Base-by-base conservation (phyloP, 2,888 invertebrate species). In the Pristionchus fissidentatus region DNA sequence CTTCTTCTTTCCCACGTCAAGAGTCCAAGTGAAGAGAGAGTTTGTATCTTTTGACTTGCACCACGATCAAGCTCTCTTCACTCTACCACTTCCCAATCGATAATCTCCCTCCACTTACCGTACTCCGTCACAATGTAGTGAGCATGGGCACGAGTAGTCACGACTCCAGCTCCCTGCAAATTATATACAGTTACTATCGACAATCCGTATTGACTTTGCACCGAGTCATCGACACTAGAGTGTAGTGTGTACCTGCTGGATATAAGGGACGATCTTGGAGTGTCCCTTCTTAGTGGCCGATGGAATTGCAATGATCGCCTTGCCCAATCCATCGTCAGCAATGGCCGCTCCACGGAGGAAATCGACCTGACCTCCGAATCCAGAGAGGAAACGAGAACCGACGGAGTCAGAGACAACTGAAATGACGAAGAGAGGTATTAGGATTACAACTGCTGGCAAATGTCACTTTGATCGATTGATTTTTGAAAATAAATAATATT, bases 311-410 rank as follows among this genome's bases (percentile, higher is more conserved):
- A 97, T 95, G 92, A 97, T 97, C 38, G 88, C 84, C 93, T 96
- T 97, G 35, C 97, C 97, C 87, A 94, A 94, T 0, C 97, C 97
- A 93, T 97, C 97, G 3, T 95, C 92, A 3, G 95, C 94, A 92
- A 96, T 95, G 0, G 96, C 96, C 2, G 97, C 96, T 38, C 97
- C 97, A 84, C 97, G 95, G 88, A 97, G 95, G 93, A 97, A 97
- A 93, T 97, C 97, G 57, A 97, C 95, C 92, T 97, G 97, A 0
- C 97, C 97, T 19, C 97, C 97, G 93, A 97, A 96, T 13, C 97
- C 97, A 93, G 87, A 95, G 92, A 94, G 95, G 93, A 95, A 94
- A 84, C 93, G 93, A 86, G 95, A 93, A 92, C 97, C 97, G 90
- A 98, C 97, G 38, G 97, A 97, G 92, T 98, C 98, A 0, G 97